Evolutionary conservation across 1,140 invertebrate species (phyloP).

Genomic region (Megalopta genalis): DNA sequence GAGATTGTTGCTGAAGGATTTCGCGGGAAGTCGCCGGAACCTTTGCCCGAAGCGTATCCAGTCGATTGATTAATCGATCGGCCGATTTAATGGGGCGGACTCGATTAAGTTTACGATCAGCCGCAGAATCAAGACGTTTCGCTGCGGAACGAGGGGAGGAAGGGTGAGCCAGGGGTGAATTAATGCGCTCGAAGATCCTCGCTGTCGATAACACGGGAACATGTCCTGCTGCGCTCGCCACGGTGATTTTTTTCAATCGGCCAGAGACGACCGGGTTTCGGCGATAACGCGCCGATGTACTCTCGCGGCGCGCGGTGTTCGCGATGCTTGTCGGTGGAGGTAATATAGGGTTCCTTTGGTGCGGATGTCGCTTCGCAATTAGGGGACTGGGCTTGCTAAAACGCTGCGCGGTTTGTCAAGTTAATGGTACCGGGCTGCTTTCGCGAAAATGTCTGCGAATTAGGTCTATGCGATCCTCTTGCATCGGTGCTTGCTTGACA

Average conservation of each 20-base stretch:
- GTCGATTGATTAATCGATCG: conserved; percentile 33
- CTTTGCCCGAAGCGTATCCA: conserved; percentile 26
- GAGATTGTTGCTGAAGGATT: conserved; percentile 12
- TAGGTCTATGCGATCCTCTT: too few species aligned
- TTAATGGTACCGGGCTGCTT: neutral
- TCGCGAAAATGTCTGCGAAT: too few species aligned
- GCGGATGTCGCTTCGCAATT: neutral
- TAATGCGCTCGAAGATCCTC: conserved; percentile 52
- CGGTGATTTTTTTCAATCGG: conserved; percentile 38
- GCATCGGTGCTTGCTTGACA: too few species aligned
- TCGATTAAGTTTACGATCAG: conserved; percentile 58
- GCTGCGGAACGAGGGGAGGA: conserved; percentile 9
- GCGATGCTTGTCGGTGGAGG: neutral
- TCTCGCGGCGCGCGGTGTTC: neutral
- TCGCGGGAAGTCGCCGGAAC: conserved; percentile 4
- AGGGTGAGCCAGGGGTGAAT: conserved; percentile 38
- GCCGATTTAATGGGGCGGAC: conserved; percentile 55
- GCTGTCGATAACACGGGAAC: conserved; percentile 44
- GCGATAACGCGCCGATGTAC: conserved; percentile 6
- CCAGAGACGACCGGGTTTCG: neutral
- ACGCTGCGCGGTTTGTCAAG: neutral
- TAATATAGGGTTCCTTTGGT: neutral
- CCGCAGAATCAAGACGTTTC: conserved; percentile 53
- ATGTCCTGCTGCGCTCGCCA: conserved; percentile 28
- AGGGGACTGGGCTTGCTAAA: neutral